Evolutionary conservation across 2,113 vertebrate species (phyloP), one percentile per base, ranked within the genome.

Genomic region (Sturnira hondurensis): DNA sequence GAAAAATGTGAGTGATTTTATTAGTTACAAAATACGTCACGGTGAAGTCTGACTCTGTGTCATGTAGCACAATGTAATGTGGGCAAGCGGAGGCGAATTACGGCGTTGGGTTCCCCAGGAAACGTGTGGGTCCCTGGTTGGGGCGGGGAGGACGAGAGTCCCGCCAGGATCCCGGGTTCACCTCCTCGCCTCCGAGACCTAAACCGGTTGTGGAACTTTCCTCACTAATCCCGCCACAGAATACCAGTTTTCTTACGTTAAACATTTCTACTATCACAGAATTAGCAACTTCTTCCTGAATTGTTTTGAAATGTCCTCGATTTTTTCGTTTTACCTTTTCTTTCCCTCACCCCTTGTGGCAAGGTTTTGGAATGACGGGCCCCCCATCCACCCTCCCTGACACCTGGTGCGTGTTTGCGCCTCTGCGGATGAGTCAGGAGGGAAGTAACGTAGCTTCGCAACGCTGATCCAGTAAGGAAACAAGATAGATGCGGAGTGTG

Each of bases 1-100:
- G 31, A 91, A 41, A 86, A 45, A 63, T 28, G 82, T 88, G 73
- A 85, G 70, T 71, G 82, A 83, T 86, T 88, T 89, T 41, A 47
- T 95, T 93, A 78, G 58, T 77, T 83, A 86, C 61, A 1, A 85
- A 45, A 61, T 50, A 38, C 74, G 89, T 85, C 90, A 61, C 36
- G 45, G 41, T 85, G 56, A 88, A 82, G 70, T 41, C 16, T 0
- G 16, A 78, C 91, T 24, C 0, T 71, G 1, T 76, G 52, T 85
- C 45, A 14, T 67, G 0, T 74, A 89, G 16, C n/a, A 78, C 91
- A 13, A 80, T 67, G 61, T 96, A 67, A 88, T 17, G n/a, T 38
- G 47, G 43, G 52, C 20, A 67, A 38, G 8, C 9, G 77, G 73
- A 95, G 81, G 78, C 73, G 76, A 33, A 95, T 94, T 38, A 61